Percentiles rank a stretch among this genome's conserved stretches.
Conservation (phyloP, 2,888 invertebrate genomes). For the Thymelicus acteon region DNA sequence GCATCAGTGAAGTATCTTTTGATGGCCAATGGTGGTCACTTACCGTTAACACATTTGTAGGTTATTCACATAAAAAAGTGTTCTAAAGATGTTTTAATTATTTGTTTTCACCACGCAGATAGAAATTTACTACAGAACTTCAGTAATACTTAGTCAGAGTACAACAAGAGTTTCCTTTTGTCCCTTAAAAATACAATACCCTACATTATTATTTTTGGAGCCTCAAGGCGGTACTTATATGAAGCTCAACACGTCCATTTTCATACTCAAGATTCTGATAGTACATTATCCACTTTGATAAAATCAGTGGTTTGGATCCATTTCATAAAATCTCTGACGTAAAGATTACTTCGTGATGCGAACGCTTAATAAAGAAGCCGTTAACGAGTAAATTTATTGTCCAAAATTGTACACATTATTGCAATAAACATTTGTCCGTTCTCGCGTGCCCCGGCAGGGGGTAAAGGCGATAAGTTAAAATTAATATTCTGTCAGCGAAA, state of each 20-base stretch:
- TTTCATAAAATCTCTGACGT: slow-evolving; percentile 17
- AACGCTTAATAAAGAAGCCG: slow-evolving; percentile 64
- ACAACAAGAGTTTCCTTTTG: no score
- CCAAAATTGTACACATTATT: slow-evolving; percentile 68
- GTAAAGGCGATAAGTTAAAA: slow-evolving; percentile 66
- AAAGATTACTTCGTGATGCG: slow-evolving; percentile 47
- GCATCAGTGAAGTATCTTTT: no score
- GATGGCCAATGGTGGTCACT: no score
- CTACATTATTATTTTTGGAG: neutral
- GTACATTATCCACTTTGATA: neutral
- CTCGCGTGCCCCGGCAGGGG: slow-evolving; percentile 65
- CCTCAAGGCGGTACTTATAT: neutral
- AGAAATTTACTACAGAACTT: no score
- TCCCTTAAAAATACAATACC: neutral
- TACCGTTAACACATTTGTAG: no score
- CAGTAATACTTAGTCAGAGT: no score
- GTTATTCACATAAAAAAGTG: no score
- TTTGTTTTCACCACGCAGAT: no score
- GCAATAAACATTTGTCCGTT: slow-evolving; percentile 64
- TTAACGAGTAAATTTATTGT: slow-evolving; percentile 66
- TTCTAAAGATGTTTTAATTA: no score
- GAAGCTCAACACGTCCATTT: slow-evolving; percentile 7
- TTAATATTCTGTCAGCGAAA: slow-evolving; percentile 80
- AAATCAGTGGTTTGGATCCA: slow-evolving; percentile 11
- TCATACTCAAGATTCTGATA: neutral